Evolutionary conservation across 2,888 invertebrate genomes (phyloP), one percentile per base, ranked within the genome.

Genomic region (Eristalis arbustorum): DNA sequence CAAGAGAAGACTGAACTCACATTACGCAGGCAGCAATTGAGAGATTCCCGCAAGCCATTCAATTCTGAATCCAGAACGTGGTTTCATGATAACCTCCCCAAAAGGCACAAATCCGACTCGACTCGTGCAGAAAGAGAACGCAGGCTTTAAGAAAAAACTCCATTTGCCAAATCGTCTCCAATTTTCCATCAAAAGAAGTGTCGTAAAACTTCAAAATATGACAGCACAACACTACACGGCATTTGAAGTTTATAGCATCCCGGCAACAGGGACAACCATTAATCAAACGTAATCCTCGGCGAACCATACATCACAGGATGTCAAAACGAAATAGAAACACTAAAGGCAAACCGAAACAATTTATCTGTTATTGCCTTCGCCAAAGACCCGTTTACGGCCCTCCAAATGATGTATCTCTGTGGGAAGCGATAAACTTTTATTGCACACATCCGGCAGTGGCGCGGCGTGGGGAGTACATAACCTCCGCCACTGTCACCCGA

Each of bases 351-450:
- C 23, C 75, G 23, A 77, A 57, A 49, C 69, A 66, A 78, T 78
- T 71, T 78, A 72, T 78, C 71, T 78, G 71, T 78, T 78, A 72
- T 64, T 42, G 78, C 59, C 18, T 23, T 25, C 23, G 64, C 78
- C 49, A 49, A 59, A 78, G 71, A 31, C 64, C 72, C 59, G 64
- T 71, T 78, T 78, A 78, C 71, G 25, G 49, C 59, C 59, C 71
- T 49, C 49, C 71, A 34, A 71, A 59, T 72, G 71, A 78, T 72
- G 66, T 78, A 78, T 71, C 63, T 40, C 42, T 57, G 71, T 71
- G 71, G 69, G 14, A 64, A 59, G 64, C 77, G 57, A 71, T 78
- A 78, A 78, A 78, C 64, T 71, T 78, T 78, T 78, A 78, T 78
- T 71, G 63, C 40, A 64, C 63, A 61, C 42, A 31, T 22, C 62